Evolutionary conservation across 2,113 vertebrate species (phyloP).

Genomic region (Chaetops frenatus): DNA sequence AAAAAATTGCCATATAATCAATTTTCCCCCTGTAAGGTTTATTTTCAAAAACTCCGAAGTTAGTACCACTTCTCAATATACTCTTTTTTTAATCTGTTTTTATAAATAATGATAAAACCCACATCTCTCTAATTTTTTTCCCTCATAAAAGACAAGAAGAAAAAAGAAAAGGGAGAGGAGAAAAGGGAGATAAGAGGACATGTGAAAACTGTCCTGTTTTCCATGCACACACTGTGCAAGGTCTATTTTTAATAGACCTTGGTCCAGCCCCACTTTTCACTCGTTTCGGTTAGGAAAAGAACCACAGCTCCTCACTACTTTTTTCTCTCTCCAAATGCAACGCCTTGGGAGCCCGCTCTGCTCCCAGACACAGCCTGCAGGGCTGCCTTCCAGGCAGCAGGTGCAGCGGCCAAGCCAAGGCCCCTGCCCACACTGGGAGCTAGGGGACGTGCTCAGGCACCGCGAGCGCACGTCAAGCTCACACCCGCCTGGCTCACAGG

Average conservation of each 20-base stretch:
- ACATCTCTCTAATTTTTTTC: too few species aligned
- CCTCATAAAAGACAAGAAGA: neutral
- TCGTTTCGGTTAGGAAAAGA: neutral
- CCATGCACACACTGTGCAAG: neutral
- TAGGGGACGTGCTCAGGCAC: neutral
- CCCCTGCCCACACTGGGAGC: neutral
- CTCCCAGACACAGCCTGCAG: neutral
- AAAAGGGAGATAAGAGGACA: neutral
- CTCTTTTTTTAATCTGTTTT: neutral
- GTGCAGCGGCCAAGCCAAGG: neutral
- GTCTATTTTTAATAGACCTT: neutral
- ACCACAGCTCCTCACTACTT: neutral
- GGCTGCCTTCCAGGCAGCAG: neutral
- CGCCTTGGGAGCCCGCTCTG: rapidly evolving
- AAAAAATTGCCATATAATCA: neutral
- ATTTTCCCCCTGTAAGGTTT: neutral
- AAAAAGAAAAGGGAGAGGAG: neutral
- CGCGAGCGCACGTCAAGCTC: rapidly evolving
- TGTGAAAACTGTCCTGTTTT: neutral
- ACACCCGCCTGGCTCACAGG: rapidly evolving
- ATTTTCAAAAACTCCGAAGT: neutral
- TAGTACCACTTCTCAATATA: neutral
- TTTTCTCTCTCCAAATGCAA: neutral
- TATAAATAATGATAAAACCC: neutral
- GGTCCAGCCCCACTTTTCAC: neutral